Conservation (phyloP, 1,140 invertebrate species). For the Muscidifurax raptorellus region DNA sequence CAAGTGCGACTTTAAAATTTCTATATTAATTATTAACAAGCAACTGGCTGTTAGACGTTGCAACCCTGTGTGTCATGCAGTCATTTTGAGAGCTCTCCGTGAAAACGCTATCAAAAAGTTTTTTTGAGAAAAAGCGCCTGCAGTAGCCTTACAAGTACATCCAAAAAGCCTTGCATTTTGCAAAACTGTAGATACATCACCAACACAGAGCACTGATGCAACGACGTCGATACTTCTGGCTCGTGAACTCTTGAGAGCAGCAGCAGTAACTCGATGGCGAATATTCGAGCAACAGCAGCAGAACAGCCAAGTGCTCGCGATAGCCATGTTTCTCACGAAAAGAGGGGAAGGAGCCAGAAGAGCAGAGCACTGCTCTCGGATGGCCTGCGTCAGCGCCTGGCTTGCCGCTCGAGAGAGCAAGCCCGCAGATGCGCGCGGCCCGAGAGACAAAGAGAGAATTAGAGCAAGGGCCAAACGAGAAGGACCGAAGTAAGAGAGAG, state of each 20-base stretch:
- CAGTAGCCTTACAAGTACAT: background rate
- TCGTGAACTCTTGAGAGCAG: background rate
- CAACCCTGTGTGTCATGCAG: background rate
- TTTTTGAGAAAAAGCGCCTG: background rate
- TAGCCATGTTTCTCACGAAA: slow-evolving; percentile 14
- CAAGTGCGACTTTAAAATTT: background rate
- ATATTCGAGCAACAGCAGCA: background rate
- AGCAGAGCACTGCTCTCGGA: background rate
- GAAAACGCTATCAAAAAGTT: background rate
- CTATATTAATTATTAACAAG: background rate
- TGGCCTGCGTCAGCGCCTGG: background rate
- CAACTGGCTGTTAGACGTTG: background rate
- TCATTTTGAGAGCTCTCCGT: background rate
- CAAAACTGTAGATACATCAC: background rate
- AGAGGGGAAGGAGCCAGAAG: slow-evolving; percentile 10
- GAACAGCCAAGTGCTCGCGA: background rate
- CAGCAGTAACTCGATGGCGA: background rate
- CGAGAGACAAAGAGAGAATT: slow-evolving; percentile 21
- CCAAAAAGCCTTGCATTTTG: background rate
- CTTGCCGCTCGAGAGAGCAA: background rate
- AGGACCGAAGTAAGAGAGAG: background rate
- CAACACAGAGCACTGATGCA: background rate
- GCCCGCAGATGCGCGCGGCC: background rate
- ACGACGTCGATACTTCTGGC: background rate
- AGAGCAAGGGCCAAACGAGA: background rate